These are phyloP conservation scores for Alouatta palliata DNA, from an alignment of 2,113 vertebrate genomes.

Conservation along the genomic window DNA sequence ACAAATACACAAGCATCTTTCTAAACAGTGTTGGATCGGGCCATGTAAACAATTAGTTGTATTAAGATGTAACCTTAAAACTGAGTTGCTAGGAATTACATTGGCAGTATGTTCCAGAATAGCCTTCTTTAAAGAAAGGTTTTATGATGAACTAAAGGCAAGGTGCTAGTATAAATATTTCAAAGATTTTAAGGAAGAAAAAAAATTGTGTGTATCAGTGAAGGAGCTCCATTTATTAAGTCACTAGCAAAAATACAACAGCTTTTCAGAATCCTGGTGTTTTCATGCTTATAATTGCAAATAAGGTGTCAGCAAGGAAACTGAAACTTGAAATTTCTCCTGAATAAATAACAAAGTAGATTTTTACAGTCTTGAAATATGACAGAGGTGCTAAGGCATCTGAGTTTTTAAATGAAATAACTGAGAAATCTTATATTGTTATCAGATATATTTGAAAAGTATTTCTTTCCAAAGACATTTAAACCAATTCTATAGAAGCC, in stretches of 20 bases:
- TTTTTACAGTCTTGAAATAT: constrained; percentile 61
- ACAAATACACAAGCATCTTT: background rate
- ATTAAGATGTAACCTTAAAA: constrained; percentile 17
- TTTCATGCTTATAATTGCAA: constrained; percentile 63
- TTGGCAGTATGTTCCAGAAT: background rate
- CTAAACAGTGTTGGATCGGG: background rate
- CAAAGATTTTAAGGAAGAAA: constrained; percentile 44
- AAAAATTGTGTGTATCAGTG: background rate
- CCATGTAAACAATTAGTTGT: background rate
- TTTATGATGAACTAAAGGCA: constrained; percentile 49
- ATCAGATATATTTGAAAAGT: constrained; percentile 34
- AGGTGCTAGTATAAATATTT: constrained; percentile 35
- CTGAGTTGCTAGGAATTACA: constrained; percentile 10
- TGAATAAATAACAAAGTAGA: constrained; percentile 50
- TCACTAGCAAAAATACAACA: constrained; percentile 61
- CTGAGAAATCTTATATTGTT: constrained; percentile 47
- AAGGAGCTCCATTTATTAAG: constrained; percentile 56
- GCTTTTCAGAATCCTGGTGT: constrained; percentile 49
- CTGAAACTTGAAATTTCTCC: constrained; percentile 55
- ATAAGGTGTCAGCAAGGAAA: constrained; percentile 56
- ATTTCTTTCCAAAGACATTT: constrained; percentile 43
- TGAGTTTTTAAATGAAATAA: constrained; percentile 36
- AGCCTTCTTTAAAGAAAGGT: background rate
- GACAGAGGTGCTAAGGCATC: constrained; percentile 1
- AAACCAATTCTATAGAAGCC: background rate